These are phyloP conservation scores for Drosophila testacea DNA, from an alignment of 2,888 invertebrate species.

Conservation along the genomic window DNA sequence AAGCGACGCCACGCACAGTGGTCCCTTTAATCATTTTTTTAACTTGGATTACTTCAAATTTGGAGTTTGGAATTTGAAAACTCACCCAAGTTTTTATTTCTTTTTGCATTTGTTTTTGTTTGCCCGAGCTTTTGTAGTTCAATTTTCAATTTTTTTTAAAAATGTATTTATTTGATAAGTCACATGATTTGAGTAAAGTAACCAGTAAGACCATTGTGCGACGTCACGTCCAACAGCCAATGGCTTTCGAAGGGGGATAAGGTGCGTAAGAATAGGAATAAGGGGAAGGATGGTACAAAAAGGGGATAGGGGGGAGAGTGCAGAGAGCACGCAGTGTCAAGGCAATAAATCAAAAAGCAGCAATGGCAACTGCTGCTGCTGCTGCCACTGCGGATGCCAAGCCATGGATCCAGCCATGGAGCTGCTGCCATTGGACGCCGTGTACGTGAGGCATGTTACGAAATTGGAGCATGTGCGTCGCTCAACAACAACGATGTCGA, in stretches of 20 bases:
- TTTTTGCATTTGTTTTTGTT: too few relatives aligned
- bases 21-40: too few relatives aligned
- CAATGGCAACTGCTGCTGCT: constrained; percentile 22
- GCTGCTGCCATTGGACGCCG: constrained; percentile 40
- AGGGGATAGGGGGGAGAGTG: constrained; percentile 7
- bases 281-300: not conserved
- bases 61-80: too few relatives aligned
- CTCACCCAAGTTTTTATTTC: too few relatives aligned
- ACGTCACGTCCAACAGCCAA: constrained; percentile 7
- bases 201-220: not conserved
- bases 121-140: too few relatives aligned
- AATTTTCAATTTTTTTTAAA: too few relatives aligned
- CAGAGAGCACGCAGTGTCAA: constrained; percentile 72
- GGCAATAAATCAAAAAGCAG: constrained; percentile 80
- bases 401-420: constrained; percentile 3
- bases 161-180: too few relatives aligned
- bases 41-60: too few relatives aligned
- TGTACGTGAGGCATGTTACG: constrained; percentile 75
- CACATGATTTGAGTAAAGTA: too few relatives aligned
- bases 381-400: constrained; percentile 17
- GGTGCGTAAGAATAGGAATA: too few relatives aligned
- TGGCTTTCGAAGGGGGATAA: not conserved
- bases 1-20: constrained; percentile 29
- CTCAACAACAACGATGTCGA: constrained; percentile 33
- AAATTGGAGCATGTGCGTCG: constrained; percentile 81